Evolutionary conservation across 2,797 vertebrate species (phyloP).

Genomic region (Sitta carolinensis): DNA sequence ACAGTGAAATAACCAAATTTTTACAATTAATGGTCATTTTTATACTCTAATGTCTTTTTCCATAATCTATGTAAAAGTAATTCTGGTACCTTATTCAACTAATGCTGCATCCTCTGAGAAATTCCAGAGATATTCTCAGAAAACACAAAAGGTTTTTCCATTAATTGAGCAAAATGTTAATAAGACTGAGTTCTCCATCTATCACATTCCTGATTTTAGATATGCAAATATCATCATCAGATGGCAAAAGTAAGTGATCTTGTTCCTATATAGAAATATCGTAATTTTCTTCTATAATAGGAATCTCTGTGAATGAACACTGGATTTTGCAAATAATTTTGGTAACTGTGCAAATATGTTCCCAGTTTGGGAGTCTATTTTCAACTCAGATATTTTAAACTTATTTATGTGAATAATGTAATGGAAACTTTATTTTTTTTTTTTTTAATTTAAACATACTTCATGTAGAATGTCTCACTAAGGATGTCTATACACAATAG

Average conservation of each 20-base stretch:
- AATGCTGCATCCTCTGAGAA: neutral
- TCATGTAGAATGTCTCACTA: neutral
- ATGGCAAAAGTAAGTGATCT: neutral
- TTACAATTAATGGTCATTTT: neutral
- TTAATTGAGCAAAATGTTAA: neutral
- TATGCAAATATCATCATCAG: neutral
- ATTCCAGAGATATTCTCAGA: neutral
- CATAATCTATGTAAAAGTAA: neutral
- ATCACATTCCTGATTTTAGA: neutral
- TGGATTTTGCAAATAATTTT: constrained; percentile 19
- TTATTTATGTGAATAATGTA: neutral
- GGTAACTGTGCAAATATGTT: neutral
- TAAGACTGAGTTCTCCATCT: neutral
- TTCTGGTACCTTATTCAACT: neutral
- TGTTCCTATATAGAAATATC: neutral
- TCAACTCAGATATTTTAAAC: neutral
- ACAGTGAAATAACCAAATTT: neutral
- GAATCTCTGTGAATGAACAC: neutral
- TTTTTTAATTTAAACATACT: neutral
- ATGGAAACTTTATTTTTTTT: neutral
- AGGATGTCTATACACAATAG: neutral
- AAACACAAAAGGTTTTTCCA: neutral
- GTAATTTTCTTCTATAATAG: neutral
- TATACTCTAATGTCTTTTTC: neutral
- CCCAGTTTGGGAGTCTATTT: neutral